A percentile compares a stretch with the other conserved stretches of the same genome.
Conservation (phyloP, 2,113 vertebrate species). For the Propithecus coquereli region DNA sequence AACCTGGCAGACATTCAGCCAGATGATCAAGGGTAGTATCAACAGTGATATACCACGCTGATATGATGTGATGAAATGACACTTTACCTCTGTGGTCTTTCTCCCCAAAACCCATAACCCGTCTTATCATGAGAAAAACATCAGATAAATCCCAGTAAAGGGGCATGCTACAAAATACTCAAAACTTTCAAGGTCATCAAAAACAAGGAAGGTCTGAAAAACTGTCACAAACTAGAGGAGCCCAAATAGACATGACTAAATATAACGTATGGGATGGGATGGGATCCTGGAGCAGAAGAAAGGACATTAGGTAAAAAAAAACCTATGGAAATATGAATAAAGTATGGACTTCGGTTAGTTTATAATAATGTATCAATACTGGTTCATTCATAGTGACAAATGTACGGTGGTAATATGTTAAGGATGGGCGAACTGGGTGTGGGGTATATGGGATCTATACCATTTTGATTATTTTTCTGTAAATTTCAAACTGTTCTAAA, state of each 20-base stretch:
- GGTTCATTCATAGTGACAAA: neutral
- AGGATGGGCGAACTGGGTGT: neutral
- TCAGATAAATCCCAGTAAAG: neutral
- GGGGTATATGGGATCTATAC: neutral
- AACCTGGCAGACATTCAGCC: neutral
- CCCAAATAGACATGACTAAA: neutral
- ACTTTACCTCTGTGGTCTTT: neutral
- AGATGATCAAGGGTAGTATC: neutral
- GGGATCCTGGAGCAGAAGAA: neutral
- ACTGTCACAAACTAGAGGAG: neutral
- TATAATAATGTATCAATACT: neutral
- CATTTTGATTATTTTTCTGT: neutral
- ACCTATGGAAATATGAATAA: neutral
- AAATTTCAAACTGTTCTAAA: slow-evolving; percentile 16
- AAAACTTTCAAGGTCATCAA: neutral
- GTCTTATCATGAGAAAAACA: neutral
- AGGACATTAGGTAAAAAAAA: neutral
- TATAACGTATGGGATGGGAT: neutral
- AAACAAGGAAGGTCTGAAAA: neutral
- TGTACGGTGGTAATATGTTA: neutral
- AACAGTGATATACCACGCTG: neutral
- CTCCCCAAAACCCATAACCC: neutral
- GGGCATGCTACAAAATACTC: neutral
- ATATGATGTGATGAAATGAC: neutral
- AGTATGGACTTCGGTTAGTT: neutral